These are phyloP conservation scores for Tigriopus californicus DNA, from an alignment of 2,888 invertebrate genomes.

Conservation along the genomic window DNA sequence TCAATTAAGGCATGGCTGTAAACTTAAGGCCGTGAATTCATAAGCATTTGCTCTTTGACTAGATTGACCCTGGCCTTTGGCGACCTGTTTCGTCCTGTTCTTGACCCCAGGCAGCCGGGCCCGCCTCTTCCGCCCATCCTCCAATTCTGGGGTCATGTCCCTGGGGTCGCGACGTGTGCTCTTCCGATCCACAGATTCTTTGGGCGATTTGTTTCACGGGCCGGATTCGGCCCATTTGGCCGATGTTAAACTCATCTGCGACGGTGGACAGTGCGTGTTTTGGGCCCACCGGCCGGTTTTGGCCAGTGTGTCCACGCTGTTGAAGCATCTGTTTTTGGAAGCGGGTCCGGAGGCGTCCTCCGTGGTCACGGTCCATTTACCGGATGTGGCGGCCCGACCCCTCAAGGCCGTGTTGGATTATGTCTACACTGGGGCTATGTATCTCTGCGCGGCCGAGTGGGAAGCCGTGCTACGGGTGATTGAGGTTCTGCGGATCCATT, in stretches of 20 bases:
- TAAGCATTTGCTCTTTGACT: too few species aligned
- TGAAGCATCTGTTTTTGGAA: background rate
- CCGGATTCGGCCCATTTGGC: background rate
- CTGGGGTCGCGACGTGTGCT: too few species aligned
- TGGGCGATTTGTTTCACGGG: too few species aligned
- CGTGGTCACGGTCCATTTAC: background rate
- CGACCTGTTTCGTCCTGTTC: too few species aligned
- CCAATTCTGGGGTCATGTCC: too few species aligned
- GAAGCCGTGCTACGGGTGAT: background rate
- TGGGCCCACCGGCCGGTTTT: slow-evolving; percentile 1
- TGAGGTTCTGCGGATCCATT: background rate
- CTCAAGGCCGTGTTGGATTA: background rate
- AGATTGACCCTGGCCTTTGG: too few species aligned
- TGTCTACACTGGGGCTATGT: background rate
- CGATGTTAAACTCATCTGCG: background rate
- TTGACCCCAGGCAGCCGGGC: too few species aligned
- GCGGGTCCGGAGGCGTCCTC: background rate
- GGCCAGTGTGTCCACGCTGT: background rate
- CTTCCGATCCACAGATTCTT: too few species aligned
- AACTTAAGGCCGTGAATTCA: too few species aligned
- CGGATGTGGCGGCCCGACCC: background rate
- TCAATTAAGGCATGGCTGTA: too few species aligned
- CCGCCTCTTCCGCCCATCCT: too few species aligned
- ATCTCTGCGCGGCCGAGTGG: background rate
- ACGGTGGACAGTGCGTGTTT: background rate